These are phyloP conservation scores for Scatophagus argus DNA, from an alignment of 2,113 vertebrate species.

Conservation along the genomic window DNA sequence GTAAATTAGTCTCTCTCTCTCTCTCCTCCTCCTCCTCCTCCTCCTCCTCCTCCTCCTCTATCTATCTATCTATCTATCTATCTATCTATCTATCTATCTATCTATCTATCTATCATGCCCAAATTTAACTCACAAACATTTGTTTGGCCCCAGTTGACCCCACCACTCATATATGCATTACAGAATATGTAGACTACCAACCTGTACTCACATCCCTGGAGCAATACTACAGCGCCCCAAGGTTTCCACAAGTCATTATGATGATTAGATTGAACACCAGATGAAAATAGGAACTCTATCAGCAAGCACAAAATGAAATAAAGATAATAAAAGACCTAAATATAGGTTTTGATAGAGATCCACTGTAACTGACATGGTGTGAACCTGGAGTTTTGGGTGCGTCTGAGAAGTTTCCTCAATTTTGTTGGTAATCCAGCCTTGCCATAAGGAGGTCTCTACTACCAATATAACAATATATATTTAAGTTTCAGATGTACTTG, in stretches of 20 bases:
- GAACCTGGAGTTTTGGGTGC: no score
- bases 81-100: not conserved
- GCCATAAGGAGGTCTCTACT: no score
- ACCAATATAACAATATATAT: no score
- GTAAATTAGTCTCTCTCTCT: not conserved
- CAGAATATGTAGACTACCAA: not conserved
- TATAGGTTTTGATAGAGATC: not conserved
- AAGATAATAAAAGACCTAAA: not conserved
- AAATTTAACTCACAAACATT: no score
- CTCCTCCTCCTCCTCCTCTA: not conserved
- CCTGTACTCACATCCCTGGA: not conserved
- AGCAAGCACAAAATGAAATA: not conserved
- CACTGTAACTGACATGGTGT: not conserved
- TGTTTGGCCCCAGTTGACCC: not conserved
- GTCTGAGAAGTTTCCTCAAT: no score
- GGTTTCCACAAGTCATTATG: not conserved
- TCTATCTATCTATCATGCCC: not conserved
- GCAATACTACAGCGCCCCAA: not conserved
- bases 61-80: conserved; percentile 1
- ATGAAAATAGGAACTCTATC: not conserved
- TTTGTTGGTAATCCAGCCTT: no score
- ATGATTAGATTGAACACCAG: not conserved
- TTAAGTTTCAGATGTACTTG: no score
- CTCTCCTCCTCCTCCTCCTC: not conserved
- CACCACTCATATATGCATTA: no score